Conservation (phyloP, 2,113 vertebrate genomes). For the Misgurnus anguillicaudatus region DNA sequence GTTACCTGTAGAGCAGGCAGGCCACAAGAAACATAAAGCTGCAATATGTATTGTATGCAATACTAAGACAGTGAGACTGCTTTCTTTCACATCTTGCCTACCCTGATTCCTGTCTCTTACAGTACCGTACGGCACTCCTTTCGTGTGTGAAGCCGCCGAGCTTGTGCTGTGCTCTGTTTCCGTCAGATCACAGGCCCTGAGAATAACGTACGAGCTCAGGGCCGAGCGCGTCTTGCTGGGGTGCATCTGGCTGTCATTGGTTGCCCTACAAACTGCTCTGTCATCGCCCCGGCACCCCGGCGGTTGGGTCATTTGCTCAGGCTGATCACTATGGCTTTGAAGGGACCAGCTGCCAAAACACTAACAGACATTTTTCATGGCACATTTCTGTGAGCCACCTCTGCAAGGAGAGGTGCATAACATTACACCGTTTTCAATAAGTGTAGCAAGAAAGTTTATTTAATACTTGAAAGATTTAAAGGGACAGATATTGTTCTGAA, state of each 20-base stretch:
- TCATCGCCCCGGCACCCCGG: slow-evolving; percentile 14
- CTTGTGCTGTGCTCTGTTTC: slow-evolving; percentile 36
- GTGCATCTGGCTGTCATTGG: slow-evolving; percentile 34
- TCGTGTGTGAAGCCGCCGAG: slow-evolving; percentile 20
- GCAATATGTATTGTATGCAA: neutral
- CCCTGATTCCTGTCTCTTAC: neutral
- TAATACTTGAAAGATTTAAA: too few species aligned
- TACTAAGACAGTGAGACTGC: neutral
- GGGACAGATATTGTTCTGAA: too few species aligned
- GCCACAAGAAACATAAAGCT: neutral
- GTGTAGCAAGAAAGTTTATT: neutral
- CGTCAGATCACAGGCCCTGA: slow-evolving; percentile 13
- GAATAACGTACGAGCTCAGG: slow-evolving; percentile 12
- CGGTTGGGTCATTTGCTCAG: slow-evolving; percentile 37
- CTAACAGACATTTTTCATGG: slow-evolving; percentile 1
- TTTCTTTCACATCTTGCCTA: neutral
- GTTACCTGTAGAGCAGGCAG: too few species aligned
- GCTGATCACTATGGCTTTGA: neutral
- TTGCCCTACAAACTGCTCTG: slow-evolving; percentile 31
- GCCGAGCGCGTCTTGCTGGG: neutral
- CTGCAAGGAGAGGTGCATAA: neutral
- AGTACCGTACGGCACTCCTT: neutral
- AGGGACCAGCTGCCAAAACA: slow-evolving; percentile 27
- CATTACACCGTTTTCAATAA: neutral
- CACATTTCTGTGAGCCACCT: neutral